Evolutionary conservation across 2,888 invertebrate species (phyloP), one percentile per base, ranked within the genome.

Genomic region (Argynnis bischoffii): DNA sequence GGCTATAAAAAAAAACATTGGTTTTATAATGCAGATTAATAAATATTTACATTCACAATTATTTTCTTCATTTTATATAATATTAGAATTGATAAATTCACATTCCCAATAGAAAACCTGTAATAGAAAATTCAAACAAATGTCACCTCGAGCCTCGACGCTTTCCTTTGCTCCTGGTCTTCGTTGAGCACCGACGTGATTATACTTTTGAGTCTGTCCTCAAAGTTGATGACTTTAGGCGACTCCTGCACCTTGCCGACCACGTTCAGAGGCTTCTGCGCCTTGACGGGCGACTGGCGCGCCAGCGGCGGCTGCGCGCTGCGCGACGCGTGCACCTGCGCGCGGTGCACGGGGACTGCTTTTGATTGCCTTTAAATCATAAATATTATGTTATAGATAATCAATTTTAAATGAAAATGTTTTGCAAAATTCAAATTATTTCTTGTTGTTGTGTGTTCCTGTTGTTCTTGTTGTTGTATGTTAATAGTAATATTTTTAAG

Each of bases 171-270:
- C 66, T 81, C 92, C 79, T 96, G 96, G 83, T 97, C 97, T 84
- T 98, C 97, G 84, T 98, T 98, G 50, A 98, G 88, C 64, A 97
- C 97, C 3, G 96, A 96, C 2, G 97, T 97, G 72, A 97, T 97
- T 70, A 97, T 96, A 81, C 96, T 96, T 88, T 97, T 97, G 55
- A 97, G 93, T 35, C 98, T 94, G 87, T 98, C 98, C 86, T 98
- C 98, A 84, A 98, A 98, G 86, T 98, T 97, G 65, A 96, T 96
- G 71, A 90, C 89, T 80, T 96, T 95, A 1, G 97, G 97, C n/a
- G 97, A 96, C 85, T 97, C 97, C 79, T 96, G 95, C 61, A 93
- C 93, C 79, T 94, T 93, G 75, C 85, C 76, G 70, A 92, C 88
- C 31, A 92, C 89, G 89, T 81, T 90, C 75, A 91, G 83, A 18